Percentiles rank a stretch among this genome's conserved stretches.
Evolutionary conservation across 2,113 vertebrate species (phyloP).

Genomic region (Poicephalus gulielmi): DNA sequence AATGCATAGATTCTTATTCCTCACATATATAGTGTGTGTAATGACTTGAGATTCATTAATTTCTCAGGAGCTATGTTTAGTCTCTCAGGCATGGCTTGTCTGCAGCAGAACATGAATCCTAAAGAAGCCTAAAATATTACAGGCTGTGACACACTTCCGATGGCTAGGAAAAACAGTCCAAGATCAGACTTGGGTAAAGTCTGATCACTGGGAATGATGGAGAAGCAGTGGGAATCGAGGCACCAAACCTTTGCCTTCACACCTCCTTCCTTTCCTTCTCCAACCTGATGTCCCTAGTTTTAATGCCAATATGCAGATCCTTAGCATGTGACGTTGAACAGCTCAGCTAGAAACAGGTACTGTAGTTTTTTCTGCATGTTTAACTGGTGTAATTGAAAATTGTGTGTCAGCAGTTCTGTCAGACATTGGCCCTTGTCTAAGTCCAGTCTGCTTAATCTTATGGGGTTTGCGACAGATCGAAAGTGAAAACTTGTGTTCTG

Average conservation of each 20-base stretch:
- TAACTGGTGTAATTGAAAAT: background rate
- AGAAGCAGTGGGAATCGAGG: background rate
- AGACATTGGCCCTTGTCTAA: background rate
- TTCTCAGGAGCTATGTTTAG: background rate
- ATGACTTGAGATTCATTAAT: background rate
- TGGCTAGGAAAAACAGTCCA: background rate
- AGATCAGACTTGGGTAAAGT: background rate
- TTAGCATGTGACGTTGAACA: background rate
- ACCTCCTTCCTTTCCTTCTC: background rate
- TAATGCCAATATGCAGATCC: background rate
- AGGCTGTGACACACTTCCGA: background rate
- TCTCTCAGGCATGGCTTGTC: background rate
- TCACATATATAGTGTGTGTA: background rate
- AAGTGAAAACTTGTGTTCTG: background rate
- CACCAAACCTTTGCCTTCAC: background rate
- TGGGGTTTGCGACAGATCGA: background rate
- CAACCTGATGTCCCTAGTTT: background rate
- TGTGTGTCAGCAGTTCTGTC: background rate
- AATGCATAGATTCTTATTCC: background rate
- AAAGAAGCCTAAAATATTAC: background rate
- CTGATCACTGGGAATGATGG: background rate
- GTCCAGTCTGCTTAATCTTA: background rate
- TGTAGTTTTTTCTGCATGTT: background rate
- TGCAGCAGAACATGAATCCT: background rate
- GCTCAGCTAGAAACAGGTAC: background rate